Evolutionary conservation across 2,113 vertebrate genomes (phyloP).

Genomic region (Lontra canadensis): DNA sequence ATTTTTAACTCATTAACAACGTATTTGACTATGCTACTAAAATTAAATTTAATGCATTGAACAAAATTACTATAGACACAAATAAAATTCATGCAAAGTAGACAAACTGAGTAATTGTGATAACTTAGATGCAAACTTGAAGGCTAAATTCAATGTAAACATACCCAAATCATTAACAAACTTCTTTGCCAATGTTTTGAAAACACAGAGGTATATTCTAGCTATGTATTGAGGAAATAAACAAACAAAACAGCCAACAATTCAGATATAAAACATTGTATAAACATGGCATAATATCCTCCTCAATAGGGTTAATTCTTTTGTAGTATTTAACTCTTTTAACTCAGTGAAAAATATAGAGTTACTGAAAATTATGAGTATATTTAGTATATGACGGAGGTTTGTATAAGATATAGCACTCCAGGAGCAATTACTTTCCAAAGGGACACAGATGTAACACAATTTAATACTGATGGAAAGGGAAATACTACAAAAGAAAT

Average conservation of each 20-base stretch:
- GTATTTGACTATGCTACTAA: background rate
- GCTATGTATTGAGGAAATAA: background rate
- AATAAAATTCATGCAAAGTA: background rate
- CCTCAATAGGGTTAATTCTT: background rate
- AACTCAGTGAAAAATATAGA: background rate
- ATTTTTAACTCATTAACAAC: slow-evolving; percentile 42
- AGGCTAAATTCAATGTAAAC: background rate
- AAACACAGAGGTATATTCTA: background rate
- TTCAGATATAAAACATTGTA: background rate
- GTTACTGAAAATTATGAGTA: background rate
- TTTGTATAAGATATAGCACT: background rate
- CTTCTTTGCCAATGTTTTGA: background rate
- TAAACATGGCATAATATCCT: background rate
- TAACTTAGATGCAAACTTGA: background rate
- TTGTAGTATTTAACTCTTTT: background rate
- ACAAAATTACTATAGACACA: background rate
- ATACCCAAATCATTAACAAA: background rate
- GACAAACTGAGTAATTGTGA: slow-evolving; percentile 16
- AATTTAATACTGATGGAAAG: background rate
- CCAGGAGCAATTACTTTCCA: background rate
- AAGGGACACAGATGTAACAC: background rate
- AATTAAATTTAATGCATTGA: background rate
- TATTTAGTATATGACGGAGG: background rate
- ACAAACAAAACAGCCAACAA: background rate
- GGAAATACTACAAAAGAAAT: background rate